phyloP scores from a whole-genome alignment of 2,797 vertebrate genomes.

The Gorsachius magnificus region DNA sequence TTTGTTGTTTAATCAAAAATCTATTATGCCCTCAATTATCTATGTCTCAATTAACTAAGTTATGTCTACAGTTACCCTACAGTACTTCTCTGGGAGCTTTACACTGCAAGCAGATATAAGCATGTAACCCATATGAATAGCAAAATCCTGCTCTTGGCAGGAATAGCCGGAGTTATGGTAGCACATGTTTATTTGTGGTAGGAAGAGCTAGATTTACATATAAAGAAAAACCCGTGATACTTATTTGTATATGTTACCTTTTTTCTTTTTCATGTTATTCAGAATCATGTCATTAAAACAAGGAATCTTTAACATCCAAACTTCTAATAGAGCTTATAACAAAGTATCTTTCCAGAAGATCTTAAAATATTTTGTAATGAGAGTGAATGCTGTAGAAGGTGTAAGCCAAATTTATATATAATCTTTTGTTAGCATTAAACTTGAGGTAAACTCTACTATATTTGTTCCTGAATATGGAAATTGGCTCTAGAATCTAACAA shows the following conservation, averaged over 20 bases:
- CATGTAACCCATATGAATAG: not conserved
- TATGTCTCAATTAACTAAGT: not conserved
- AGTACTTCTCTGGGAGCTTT: not conserved
- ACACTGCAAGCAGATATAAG: not conserved
- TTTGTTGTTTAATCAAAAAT: not conserved
- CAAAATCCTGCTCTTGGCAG: not conserved
- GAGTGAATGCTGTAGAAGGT: not conserved
- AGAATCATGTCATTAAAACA: not conserved
- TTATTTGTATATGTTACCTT: not conserved
- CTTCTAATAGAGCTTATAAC: not conserved
- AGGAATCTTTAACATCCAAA: not conserved
- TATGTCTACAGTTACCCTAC: not conserved
- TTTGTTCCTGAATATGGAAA: not conserved
- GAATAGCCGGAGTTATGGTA: not conserved
- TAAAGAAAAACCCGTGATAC: not conserved
- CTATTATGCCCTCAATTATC: not conserved
- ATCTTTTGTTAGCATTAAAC: not conserved
- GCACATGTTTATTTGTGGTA: not conserved
- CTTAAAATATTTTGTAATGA: not conserved
- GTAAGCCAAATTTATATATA: not conserved
- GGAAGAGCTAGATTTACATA: not conserved
- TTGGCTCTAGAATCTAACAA: not conserved
- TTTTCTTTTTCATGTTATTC: not conserved
- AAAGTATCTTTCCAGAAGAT: not conserved
- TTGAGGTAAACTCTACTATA: not conserved